phyloP scores from a whole-genome alignment of 2,888 invertebrate species.

The Cryptophagus acutangulus region DNA sequence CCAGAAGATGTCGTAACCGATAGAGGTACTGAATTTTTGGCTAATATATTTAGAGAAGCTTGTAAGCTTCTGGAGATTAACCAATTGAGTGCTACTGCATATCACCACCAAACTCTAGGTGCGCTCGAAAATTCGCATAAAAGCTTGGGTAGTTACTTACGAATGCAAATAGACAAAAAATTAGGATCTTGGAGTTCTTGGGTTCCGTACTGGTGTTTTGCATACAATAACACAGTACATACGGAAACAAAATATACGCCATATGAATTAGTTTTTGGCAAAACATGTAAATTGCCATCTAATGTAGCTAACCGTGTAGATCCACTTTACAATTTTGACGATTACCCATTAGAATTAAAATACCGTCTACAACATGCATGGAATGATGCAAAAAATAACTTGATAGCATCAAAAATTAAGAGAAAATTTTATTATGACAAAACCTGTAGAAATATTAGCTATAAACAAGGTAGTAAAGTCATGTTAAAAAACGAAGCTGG shows the following conservation, averaged over 20 bases:
- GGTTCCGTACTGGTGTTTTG: constrained; percentile 13
- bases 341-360: constrained; percentile 14
- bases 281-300: constrained; percentile 9
- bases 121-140: constrained; percentile 21
- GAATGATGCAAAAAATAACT: constrained; percentile 15
- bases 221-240: constrained; percentile 14
- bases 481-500: not conserved
- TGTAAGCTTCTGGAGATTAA: constrained; percentile 18
- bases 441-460: not conserved
- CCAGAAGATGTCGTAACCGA: constrained; percentile 17
- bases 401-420: constrained; percentile 12
- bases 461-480: not conserved
- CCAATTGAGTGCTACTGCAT: constrained; percentile 13
- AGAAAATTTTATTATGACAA: constrained; percentile 9
- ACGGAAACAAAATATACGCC: constrained; percentile 9
- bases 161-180: constrained; percentile 16
- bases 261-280: constrained; percentile 11
- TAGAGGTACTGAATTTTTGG: constrained; percentile 15
- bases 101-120: constrained; percentile 17
- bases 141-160: constrained; percentile 16
- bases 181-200: constrained; percentile 10
- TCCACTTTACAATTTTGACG: constrained; percentile 17
- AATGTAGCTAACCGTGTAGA: constrained; percentile 7
- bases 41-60: constrained; percentile 11
- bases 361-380: constrained; percentile 15